Percentiles rank a stretch among this genome's conserved stretches.
Conservation (phyloP, 2,888 invertebrate species). For the Rapana venosa region DNA sequence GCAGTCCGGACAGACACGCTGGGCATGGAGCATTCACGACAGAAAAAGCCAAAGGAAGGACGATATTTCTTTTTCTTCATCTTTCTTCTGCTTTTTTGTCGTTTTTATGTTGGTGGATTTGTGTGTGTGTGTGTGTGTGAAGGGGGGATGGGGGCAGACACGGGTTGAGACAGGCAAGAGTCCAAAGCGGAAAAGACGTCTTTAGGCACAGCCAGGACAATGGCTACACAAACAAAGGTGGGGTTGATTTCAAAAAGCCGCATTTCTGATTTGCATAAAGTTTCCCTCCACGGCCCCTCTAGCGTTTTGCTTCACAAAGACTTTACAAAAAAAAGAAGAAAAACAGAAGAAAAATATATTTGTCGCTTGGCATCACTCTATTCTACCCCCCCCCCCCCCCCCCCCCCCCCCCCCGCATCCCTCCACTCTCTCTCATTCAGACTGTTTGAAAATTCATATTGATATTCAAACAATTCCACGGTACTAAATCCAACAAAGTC, state of each 20-base stretch:
- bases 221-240: too few relatives aligned
- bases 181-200: background rate
- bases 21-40: too few relatives aligned
- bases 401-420: too few relatives aligned
- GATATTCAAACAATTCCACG: too few relatives aligned
- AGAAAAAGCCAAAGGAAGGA: too few relatives aligned
- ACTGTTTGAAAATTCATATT: background rate
- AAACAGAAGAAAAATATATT: background rate
- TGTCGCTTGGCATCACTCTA: background rate
- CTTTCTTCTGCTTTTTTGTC: too few relatives aligned
- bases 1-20: too few relatives aligned
- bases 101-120: background rate
- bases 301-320: background rate
- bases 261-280: background rate
- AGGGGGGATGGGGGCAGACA: background rate
- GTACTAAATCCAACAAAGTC: too few relatives aligned
- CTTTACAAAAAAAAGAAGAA: background rate
- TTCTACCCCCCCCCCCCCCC: too few relatives aligned
- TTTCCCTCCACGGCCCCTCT: background rate
- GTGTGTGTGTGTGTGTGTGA: background rate
- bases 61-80: too few relatives aligned
- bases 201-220: background rate
- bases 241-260: too few relatives aligned
- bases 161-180: background rate
- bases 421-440: background rate